Evolutionary conservation across 2,888 invertebrate species (phyloP), one percentile per base, ranked within the genome.

Genomic region (Amiota communis): DNA sequence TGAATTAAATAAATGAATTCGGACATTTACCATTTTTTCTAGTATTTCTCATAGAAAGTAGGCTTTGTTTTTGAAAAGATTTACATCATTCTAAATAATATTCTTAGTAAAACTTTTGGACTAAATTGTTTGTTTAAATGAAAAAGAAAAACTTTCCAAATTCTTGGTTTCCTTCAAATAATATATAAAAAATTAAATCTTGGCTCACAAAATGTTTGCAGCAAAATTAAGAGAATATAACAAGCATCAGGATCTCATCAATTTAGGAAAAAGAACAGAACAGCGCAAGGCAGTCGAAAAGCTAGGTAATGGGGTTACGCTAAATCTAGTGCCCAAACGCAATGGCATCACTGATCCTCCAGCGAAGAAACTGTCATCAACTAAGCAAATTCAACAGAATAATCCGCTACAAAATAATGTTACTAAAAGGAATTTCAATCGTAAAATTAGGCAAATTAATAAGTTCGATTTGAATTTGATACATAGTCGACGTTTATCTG

Each of bases 181-280:
- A 17, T n/a, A n/a, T n/a, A 20, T 59, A 3, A 4, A 23, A 59
- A 20, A 20, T 59, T 59, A 11, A 20, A 13, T 63, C 20, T 49
- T 65, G 48, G 65, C 2, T 65, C 49, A 15, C 17, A 65, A 48
- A 1, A 67, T 67, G 65, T 48, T 49, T 67, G 49, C 48, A 10
- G 65, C 65, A 49, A n/a, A 47, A 46, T n/a, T 17, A 67, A 20
- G 49, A 10, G 65, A 67, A 17, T 11, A 67, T 4, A 13, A 15
- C 4, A 48, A 17, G 49, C 49, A 20, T 1, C 15, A 67, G 12
- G 20, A 49, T 15, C 63, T 67, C 11, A 20, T 12, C 10, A 49
- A 4, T 10, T 49, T n/a, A 49, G 48, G 65, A 15, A 67, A 49
- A 49, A 48, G 11, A 13, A 20, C 12, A 17, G 11, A 49, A 49